A percentile compares a stretch with the other conserved stretches of the same genome.
Conservation (phyloP, 2,888 invertebrate species). For the Hyposoter dolosus region DNA sequence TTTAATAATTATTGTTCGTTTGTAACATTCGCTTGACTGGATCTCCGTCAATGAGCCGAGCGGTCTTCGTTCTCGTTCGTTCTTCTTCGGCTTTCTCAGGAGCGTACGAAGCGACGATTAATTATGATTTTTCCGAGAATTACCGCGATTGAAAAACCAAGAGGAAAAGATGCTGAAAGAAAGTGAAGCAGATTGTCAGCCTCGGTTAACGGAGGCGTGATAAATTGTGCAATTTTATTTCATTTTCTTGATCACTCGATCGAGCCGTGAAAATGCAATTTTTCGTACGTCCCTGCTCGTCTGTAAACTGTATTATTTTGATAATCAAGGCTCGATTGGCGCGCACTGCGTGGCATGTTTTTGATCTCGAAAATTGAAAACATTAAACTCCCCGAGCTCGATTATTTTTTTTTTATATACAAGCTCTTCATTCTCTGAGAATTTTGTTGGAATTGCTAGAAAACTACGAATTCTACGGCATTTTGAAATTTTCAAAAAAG, state of each 20-base stretch:
- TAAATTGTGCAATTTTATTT: background rate
- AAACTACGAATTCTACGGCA: no score
- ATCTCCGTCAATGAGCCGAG: conserved; percentile 62
- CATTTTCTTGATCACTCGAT: background rate
- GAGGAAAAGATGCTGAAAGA: background rate
- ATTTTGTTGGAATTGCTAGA: no score
- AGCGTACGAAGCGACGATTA: conserved; percentile 28
- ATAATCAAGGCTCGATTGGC: conserved; percentile 23
- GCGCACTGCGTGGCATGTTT: conserved; percentile 32
- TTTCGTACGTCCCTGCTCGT: conserved; percentile 12
- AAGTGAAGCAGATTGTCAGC: background rate
- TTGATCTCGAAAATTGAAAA: background rate
- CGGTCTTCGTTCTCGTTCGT: conserved; percentile 37
- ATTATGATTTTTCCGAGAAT: background rate
- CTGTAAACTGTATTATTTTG: conserved; percentile 36
- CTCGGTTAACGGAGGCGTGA: background rate
- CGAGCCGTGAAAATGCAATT: background rate
- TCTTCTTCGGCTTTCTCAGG: conserved; percentile 51
- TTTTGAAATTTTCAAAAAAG: no score
- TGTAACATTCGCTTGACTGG: conserved; percentile 50
- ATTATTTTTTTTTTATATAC: background rate
- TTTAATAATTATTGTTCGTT: background rate
- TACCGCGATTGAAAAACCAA: background rate
- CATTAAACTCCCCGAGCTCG: background rate
- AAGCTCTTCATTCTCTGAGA: no score